phyloP scores from a whole-genome alignment of 2,888 invertebrate species.

The Xanthostigma xanthostigma region DNA sequence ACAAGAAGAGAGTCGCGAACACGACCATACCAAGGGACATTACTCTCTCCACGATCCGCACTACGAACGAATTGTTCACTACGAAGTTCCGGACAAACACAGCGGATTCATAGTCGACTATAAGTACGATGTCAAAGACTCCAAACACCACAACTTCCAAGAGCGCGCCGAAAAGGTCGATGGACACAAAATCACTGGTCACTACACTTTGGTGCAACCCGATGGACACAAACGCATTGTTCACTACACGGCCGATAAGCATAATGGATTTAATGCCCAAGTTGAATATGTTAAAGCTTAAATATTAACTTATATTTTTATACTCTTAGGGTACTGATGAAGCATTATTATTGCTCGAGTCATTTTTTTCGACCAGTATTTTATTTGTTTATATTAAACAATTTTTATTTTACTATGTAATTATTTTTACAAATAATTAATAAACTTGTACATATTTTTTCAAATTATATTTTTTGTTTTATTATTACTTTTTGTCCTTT shows the following conservation, averaged over 20 bases:
- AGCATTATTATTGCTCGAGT: too few relatives aligned
- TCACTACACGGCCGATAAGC: constrained; percentile 16
- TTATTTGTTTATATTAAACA: too few relatives aligned
- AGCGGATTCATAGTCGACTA: constrained; percentile 10
- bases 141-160: constrained; percentile 3
- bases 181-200: constrained; percentile 13
- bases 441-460: too few relatives aligned
- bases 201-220: constrained; percentile 10
- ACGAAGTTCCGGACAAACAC: constrained; percentile 15
- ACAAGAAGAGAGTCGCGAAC: constrained; percentile 35
- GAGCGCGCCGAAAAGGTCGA: constrained; percentile 8
- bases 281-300: constrained; percentile 5
- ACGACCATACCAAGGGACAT: constrained; percentile 33
- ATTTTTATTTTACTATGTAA: too few relatives aligned
- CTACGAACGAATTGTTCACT: constrained; percentile 16
- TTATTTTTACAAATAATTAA: too few relatives aligned
- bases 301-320: too few relatives aligned
- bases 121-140: too few relatives aligned
- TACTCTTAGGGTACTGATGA: too few relatives aligned
- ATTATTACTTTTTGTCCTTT: too few relatives aligned
- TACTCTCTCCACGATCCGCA: constrained; percentile 20
- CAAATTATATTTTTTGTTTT: too few relatives aligned
- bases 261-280: constrained; percentile 14
- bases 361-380: too few relatives aligned
- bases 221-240: constrained; percentile 15